Conservation (phyloP, 2,888 invertebrate genomes). For the Catocala sponsa region DNA sequence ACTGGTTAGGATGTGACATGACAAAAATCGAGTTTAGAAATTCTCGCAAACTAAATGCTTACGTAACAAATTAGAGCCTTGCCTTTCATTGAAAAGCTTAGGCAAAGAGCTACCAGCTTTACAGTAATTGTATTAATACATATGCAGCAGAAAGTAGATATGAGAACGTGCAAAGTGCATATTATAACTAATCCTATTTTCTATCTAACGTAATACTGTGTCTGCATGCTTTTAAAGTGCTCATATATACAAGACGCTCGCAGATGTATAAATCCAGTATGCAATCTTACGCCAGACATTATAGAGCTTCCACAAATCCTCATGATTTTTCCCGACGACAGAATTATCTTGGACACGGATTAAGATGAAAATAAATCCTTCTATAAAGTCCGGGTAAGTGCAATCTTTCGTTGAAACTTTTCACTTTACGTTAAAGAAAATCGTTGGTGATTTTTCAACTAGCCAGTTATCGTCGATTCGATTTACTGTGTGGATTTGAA, state of each 20-base stretch:
- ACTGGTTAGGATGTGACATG: no score
- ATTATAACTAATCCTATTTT: no score
- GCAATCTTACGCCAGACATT: constrained; percentile 14
- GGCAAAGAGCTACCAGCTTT: no score
- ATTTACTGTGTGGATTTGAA: constrained; percentile 37
- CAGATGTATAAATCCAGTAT: constrained; percentile 14
- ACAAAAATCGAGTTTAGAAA: no score
- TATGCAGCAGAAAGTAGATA: no score
- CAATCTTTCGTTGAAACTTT: constrained; percentile 44
- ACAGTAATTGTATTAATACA: no score
- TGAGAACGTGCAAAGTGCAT: no score
- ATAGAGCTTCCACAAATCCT: constrained; percentile 22
- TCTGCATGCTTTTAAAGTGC: background rate
- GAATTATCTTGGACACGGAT: constrained; percentile 51
- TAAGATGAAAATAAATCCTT: constrained; percentile 59
- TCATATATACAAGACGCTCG: background rate
- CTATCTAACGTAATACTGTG: no score
- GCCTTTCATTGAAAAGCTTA: no score
- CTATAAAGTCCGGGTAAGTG: constrained; percentile 39
- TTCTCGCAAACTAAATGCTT: no score
- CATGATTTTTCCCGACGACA: constrained; percentile 25
- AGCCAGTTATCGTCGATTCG: constrained; percentile 39
- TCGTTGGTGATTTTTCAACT: constrained; percentile 52
- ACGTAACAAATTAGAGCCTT: no score
- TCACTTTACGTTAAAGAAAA: constrained; percentile 47